These are phyloP conservation scores for Craseonycteris thonglongyai DNA, from an alignment of 2,113 vertebrate species.

Conservation along the genomic window DNA sequence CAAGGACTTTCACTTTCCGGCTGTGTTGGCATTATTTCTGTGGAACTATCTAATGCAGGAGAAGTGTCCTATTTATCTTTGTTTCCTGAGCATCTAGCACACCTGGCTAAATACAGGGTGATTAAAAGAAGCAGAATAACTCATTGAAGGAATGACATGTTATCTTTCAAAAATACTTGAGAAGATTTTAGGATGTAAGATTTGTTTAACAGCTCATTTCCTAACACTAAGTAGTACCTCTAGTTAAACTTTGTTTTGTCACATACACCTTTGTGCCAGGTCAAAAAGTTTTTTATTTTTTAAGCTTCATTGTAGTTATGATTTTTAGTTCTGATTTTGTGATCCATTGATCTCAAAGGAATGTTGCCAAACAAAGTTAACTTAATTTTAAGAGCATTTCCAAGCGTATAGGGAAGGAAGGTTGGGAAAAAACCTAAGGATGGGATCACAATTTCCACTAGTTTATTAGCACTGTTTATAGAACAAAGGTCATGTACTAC, in stretches of 20 bases:
- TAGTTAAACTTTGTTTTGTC: background rate
- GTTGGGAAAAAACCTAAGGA: slow-evolving; percentile 1
- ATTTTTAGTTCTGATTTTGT: slow-evolving; percentile 24
- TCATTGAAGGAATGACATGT: background rate
- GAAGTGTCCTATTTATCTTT: background rate
- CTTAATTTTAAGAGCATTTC: slow-evolving; percentile 29
- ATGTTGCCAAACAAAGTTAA: slow-evolving; percentile 17
- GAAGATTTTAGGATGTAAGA: background rate
- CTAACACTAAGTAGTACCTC: background rate
- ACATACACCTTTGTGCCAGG: background rate
- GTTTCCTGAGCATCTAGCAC: background rate
- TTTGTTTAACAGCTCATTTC: background rate
- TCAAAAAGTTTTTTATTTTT: background rate
- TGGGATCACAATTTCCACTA: background rate
- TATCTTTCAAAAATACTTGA: slow-evolving; percentile 19
- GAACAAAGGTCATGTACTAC: background rate
- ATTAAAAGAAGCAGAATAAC: background rate
- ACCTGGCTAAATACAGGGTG: background rate
- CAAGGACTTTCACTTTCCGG: background rate
- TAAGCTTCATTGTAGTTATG: background rate
- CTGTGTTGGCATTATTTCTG: background rate
- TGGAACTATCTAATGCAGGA: background rate
- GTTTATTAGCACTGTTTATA: background rate
- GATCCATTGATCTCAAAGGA: background rate
- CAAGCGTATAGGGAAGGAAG: background rate